Evolutionary conservation across 1,140 invertebrate genomes (phyloP).

Genomic region (Latrodectus geometricus): DNA sequence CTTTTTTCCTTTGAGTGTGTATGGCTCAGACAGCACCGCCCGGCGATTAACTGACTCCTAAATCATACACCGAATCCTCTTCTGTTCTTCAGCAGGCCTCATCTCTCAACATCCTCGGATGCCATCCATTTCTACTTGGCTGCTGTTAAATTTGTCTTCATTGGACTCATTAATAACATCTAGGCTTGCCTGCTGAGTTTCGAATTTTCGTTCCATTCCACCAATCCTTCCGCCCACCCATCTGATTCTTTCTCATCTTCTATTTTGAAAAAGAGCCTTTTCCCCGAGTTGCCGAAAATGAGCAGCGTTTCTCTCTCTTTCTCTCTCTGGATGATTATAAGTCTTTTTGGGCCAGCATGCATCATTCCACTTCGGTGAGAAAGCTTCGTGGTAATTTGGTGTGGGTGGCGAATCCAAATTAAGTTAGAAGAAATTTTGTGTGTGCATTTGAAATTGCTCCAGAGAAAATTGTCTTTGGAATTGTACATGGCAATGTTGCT

Average conservation of each 20-base stretch:
- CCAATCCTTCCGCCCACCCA: background rate
- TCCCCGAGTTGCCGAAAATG: background rate
- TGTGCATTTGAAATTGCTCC: no score
- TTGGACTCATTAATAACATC: slow-evolving; percentile 54
- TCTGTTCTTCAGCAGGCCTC: background rate
- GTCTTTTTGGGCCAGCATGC: no score
- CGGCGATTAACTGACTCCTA: slow-evolving; percentile 21
- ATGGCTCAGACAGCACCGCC: background rate
- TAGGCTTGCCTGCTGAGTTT: slow-evolving; percentile 6
- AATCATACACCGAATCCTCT: slow-evolving; percentile 22
- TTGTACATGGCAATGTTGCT: no score
- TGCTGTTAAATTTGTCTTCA: slow-evolving; percentile 56
- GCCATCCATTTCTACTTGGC: slow-evolving; percentile 48
- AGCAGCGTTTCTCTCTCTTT: background rate
- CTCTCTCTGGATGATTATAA: background rate
- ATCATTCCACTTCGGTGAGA: no score
- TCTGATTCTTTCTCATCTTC: slow-evolving; percentile 10
- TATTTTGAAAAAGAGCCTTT: slow-evolving; percentile 13
- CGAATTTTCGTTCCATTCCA: background rate
- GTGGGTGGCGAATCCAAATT: no score
- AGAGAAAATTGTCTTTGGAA: no score
- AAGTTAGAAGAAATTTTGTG: no score
- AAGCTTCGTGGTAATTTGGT: no score
- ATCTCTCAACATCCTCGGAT: slow-evolving; percentile 28
- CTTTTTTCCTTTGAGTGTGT: background rate